These are phyloP conservation scores for Suricata suricatta DNA, from an alignment of 2,113 vertebrate genomes.

Conservation along the genomic window DNA sequence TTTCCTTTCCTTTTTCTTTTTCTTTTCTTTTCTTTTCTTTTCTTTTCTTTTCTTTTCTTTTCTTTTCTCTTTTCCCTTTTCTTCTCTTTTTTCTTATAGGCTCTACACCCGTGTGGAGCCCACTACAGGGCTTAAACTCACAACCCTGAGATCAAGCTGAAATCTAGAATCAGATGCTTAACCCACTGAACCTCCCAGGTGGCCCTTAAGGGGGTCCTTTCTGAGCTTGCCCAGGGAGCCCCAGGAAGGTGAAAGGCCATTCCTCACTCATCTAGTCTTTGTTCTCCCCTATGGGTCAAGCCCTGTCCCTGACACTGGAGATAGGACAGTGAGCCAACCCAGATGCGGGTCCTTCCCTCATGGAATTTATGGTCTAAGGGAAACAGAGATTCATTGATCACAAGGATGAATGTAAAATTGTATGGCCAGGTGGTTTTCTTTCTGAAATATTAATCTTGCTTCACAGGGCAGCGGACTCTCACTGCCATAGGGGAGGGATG, in stretches of 20 bases:
- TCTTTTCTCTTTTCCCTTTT: too few species aligned
- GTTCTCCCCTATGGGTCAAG: background rate
- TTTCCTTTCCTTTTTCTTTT: too few species aligned
- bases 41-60: too few species aligned
- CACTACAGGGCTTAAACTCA: too few species aligned
- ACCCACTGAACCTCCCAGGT: too few species aligned
- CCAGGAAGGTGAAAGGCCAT: accelerated
- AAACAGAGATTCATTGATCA: conserved; percentile 39
- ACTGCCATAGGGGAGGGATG: background rate
- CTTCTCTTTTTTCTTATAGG: too few species aligned
- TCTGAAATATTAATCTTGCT: conserved; percentile 44
- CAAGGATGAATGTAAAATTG: conserved; percentile 34
- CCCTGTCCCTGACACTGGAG: background rate
- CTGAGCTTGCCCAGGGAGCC: background rate
- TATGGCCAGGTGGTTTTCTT: conserved; percentile 52
- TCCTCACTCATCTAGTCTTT: background rate
- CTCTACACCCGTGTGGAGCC: too few species aligned
- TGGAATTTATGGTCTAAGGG: background rate
- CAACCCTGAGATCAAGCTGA: too few species aligned
- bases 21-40: too few species aligned
- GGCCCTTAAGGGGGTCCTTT: background rate
- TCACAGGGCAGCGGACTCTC: background rate
- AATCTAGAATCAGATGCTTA: too few species aligned
- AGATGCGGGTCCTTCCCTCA: background rate
- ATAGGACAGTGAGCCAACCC: background rate